Base-by-base conservation (phyloP, 2,888 invertebrate genomes). In the Pheosia tremula region DNA sequence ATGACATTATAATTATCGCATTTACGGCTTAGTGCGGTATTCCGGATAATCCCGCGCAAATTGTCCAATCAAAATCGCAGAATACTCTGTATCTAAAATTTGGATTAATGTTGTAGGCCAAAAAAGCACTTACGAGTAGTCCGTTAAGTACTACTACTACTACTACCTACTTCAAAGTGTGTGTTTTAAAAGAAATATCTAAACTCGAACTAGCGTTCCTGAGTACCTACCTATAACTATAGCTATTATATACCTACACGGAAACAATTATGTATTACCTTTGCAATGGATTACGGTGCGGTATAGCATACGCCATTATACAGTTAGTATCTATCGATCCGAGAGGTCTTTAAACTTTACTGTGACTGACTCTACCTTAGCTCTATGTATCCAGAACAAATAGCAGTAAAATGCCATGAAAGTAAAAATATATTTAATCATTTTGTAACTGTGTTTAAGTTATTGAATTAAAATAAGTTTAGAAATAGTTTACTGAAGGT, bases 1-100 rank as follows among this genome's bases (percentile, higher is more conserved):
- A 13, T 66, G 62, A 69, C 24, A 24, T 24, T 24, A 24, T 24
- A 24, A 24, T 24, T 24, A 24, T 2, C 24, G 2, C 2, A 2
- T 24, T 66, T 61, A 66, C 59, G 62, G 56, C 65, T 58, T 61
- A 72, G 67, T 65, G 56, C 60, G 56, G 63, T 74, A 63, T 79
- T 72, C 67, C 70, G 68, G 74, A 74, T 79, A 58, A 80, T 69
- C 72, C 69, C 57, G 59, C 57, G 63, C 56, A 67, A 75, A 71
- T 72, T 76, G 70, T 69, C 70, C 59, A 55, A 58, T 59, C 53
- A 56, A 57, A 62, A 55, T 55, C 52, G 53, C 41, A 57, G 57
- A 68, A 64, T 62, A 57, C 41, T 57, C 24, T 47, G 11, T 9
- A n/a, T 47, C 11, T 47, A 47, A 4, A 47, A 11, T n/a, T 47